Evolutionary conservation across 1,140 invertebrate genomes (phyloP).

Genomic region (Globodera rostochiensis): DNA sequence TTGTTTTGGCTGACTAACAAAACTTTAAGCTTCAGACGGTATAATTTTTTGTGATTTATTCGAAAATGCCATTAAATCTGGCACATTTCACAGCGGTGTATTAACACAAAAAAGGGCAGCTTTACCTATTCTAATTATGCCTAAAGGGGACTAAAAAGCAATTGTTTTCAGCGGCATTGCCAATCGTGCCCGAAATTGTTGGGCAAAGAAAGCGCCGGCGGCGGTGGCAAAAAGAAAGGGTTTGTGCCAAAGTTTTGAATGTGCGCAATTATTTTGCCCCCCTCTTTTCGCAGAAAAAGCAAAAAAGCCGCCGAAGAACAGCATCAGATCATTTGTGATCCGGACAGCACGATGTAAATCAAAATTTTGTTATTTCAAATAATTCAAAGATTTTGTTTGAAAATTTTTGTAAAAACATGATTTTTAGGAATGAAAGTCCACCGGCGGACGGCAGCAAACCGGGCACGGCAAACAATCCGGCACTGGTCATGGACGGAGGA

Average conservation of each 20-base stretch:
- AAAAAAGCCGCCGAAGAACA: constrained; percentile 2
- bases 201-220: too few species aligned
- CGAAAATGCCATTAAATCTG: too few species aligned
- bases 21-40: too few species aligned
- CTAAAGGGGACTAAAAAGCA: neutral
- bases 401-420: neutral
- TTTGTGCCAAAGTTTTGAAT: neutral
- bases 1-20: too few species aligned
- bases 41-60: too few species aligned
- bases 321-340: constrained; percentile 10
- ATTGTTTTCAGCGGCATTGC: too few species aligned
- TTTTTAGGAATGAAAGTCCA: constrained; percentile 26
- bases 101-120: too few species aligned
- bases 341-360: constrained; percentile 20
- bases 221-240: neutral
- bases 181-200: too few species aligned
- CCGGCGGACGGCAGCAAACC: neutral
- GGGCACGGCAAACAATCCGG: neutral
- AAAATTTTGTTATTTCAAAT: neutral
- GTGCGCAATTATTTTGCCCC: neutral
- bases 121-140: neutral
- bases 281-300: neutral
- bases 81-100: too few species aligned
- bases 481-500: neutral
- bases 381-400: neutral